phyloP scores from a whole-genome alignment of 2,888 invertebrate genomes.

The Mimas tiliae region DNA sequence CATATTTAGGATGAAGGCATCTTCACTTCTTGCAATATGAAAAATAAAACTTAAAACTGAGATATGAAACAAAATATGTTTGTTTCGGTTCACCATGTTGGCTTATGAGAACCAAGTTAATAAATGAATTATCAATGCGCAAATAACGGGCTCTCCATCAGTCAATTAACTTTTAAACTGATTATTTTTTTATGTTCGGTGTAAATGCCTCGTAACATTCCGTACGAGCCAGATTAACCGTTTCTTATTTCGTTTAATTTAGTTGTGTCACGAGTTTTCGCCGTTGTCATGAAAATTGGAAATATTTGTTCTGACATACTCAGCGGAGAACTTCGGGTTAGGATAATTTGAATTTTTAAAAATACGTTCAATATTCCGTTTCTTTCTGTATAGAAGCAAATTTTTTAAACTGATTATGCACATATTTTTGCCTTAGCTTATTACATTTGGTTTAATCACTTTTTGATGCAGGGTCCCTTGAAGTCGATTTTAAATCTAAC shows the following conservation, averaged over 20 bases:
- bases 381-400: no score
- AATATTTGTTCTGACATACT: not conserved
- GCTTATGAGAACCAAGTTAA: not conserved
- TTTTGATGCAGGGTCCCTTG: no score
- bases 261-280: not conserved
- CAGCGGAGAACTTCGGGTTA: no score
- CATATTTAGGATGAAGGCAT: not conserved
- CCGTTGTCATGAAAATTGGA: not conserved
- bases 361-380: no score
- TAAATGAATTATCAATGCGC: not conserved
- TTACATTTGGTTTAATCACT: no score
- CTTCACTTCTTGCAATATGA: not conserved
- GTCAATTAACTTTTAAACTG: slow-evolving; percentile 15
- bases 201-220: slow-evolving; percentile 1
- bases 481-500: no score
- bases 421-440: no score
- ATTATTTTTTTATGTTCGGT: slow-evolving; percentile 17
- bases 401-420: no score
- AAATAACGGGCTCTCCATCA: not conserved
- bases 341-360: no score
- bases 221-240: not conserved
- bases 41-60: not conserved
- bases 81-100: not conserved
- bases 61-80: no score
- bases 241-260: not conserved